Conservation (phyloP, 2,113 vertebrate genomes). For the Dasypus novemcinctus region DNA sequence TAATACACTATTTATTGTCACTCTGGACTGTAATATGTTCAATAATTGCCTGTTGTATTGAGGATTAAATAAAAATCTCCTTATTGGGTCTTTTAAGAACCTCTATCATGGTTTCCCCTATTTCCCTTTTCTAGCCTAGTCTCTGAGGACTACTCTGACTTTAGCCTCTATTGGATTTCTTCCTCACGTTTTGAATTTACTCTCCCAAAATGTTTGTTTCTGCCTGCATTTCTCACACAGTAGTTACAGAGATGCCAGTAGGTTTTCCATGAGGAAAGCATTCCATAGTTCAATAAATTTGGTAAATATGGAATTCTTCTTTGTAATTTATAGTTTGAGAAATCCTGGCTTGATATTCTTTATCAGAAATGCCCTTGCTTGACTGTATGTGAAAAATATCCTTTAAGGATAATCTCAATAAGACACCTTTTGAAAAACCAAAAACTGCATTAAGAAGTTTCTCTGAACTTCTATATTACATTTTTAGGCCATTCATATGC, state of each 20-base stretch:
- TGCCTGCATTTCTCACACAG: neutral
- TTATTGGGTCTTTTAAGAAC: neutral
- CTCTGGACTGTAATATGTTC: constrained; percentile 21
- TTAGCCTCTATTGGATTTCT: neutral
- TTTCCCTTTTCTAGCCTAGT: neutral
- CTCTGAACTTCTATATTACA: neutral
- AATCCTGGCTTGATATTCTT: neutral
- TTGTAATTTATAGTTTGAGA: neutral
- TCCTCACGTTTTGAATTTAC: neutral
- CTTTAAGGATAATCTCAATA: neutral
- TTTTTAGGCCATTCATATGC: neutral
- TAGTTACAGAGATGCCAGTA: constrained; percentile 33
- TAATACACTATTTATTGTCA: constrained; percentile 55
- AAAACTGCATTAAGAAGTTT: neutral
- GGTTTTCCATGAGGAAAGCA: constrained; percentile 1
- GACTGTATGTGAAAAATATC: neutral
- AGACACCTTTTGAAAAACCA: neutral
- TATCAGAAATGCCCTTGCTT: neutral
- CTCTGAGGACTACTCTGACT: neutral
- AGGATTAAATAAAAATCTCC: constrained; percentile 48
- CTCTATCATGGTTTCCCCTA: neutral
- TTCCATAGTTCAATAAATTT: constrained; percentile 27
- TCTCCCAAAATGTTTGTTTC: neutral
- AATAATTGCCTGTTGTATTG: neutral
- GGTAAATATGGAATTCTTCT: neutral